Base-by-base conservation (phyloP, 2,888 invertebrate genomes). In the Coenonympha arcania region DNA sequence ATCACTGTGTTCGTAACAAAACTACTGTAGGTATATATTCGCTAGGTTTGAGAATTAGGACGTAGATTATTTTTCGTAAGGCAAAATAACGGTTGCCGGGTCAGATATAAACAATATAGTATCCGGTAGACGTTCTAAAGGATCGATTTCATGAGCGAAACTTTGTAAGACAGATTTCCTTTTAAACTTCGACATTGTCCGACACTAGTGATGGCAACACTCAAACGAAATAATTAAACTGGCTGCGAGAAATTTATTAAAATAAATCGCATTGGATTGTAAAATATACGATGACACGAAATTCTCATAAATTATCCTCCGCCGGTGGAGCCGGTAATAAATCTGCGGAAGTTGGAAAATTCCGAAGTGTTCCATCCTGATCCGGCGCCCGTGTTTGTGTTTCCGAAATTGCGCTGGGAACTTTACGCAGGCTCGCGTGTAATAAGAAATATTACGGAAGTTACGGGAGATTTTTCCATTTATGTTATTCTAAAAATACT, bases 271-370 rank as follows among this genome's bases (percentile, higher is more conserved):
- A 45, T 44, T 37, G 46, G 43, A 52, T 55, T 52, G 52, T 54
- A 50, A 55, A 51, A 53, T 53, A 53, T 50, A 54, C 47, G 45
- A 54, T 54, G 55, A 61, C 56, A 56, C 54, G 55, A 55, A 56
- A 51, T 46, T 49, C 56, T 52, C 58, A 56, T 61, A 61, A 60
- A 60, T 60, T 58, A 58, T 58, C 54, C 50, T 50, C 47, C 45
- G 51, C 42, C 48, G 46, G 47, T 42, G 49, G 45, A 50, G 52
- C 56, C 55, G 53, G 59, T 54, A 49, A 62, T 62, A 62, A 62
- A 63, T 63, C 62, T 56, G 56, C 24, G 52, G 52, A 57, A 56
- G 53, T 60, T 57, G 52, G 56, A 57, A 63, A 58, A 57, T 56
- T 58, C 50, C 48, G 45, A 58, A 55, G 56, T 52, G 56, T 54